These are phyloP conservation scores for Diplosoma virens DNA, from an alignment of 23 tunicate genomes.

Conservation along the genomic window DNA sequence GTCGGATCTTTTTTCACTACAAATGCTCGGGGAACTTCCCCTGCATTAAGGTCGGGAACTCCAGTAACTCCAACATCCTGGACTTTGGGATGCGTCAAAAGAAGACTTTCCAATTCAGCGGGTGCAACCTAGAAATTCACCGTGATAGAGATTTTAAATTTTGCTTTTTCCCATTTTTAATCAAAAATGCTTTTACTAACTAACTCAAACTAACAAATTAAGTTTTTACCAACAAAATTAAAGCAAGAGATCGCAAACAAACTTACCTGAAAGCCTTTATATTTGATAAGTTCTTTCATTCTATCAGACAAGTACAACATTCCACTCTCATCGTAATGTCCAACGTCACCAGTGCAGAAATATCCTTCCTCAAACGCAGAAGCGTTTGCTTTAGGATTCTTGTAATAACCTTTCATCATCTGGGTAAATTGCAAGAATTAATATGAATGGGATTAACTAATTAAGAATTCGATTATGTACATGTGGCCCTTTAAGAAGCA, in stretches of 20 bases:
- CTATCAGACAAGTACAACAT: slow-evolving; percentile 46
- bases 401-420: slow-evolving; percentile 48
- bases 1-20: slow-evolving; percentile 42
- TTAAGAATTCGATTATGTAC: too few relatives aligned
- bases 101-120: slow-evolving; percentile 50
- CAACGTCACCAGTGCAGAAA: slow-evolving; percentile 69
- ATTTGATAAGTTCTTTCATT: slow-evolving; percentile 74
- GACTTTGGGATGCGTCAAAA: slow-evolving; percentile 46
- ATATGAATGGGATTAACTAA: too few relatives aligned
- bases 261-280: slow-evolving; percentile 78
- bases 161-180: too few relatives aligned
- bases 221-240: too few relatives aligned
- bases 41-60: slow-evolving; percentile 37
- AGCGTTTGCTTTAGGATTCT: slow-evolving; percentile 28
- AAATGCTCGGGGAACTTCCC: slow-evolving; percentile 62
- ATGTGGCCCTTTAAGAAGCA: slow-evolving; percentile 45
- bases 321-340: slow-evolving; percentile 62
- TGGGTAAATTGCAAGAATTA: too few relatives aligned
- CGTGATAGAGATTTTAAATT: too few relatives aligned
- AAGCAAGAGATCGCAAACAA: too few relatives aligned
- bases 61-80: slow-evolving; percentile 59
- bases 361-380: slow-evolving; percentile 44
- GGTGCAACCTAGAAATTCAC: slow-evolving; percentile 72
- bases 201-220: too few relatives aligned
- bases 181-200: too few relatives aligned